Evolutionary conservation across 1,140 invertebrate genomes (phyloP).

Genomic region (Euura saliciscinereae): DNA sequence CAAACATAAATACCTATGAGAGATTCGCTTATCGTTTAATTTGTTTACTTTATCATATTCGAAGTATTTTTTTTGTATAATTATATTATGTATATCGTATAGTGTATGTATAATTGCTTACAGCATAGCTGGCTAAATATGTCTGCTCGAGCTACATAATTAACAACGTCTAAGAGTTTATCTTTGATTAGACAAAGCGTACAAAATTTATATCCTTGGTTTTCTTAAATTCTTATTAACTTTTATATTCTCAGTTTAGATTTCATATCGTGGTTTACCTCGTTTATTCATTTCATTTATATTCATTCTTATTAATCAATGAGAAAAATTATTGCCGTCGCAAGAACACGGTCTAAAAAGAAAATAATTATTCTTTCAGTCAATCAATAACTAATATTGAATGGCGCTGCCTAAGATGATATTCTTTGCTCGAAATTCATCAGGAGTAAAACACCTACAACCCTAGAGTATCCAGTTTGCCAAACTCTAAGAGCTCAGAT

Average conservation of each 20-base stretch:
- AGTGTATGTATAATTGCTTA: slow-evolving; percentile 7
- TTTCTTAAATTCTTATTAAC: not conserved
- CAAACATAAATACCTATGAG: too few species aligned
- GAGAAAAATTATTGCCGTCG: not conserved
- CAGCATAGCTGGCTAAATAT: not conserved
- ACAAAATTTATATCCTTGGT: not conserved
- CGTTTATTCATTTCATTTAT: too few species aligned
- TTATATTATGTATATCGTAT: too few species aligned
- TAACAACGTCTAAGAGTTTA: not conserved
- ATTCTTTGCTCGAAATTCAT: not conserved
- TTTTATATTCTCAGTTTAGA: too few species aligned
- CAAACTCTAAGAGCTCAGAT: not conserved
- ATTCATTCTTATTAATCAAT: too few species aligned
- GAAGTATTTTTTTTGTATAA: too few species aligned
- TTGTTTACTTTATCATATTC: too few species aligned
- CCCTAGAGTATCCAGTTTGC: not conserved
- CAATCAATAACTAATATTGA: slow-evolving; percentile 3
- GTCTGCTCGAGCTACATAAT: too few species aligned
- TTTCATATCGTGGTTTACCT: too few species aligned
- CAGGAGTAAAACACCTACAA: too few species aligned
- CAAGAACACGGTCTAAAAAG: not conserved
- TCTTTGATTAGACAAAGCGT: slow-evolving; percentile 3
- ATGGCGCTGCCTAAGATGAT: not conserved
- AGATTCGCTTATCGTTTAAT: too few species aligned
- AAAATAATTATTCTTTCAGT: too few species aligned